Conservation (phyloP, 2,888 invertebrate genomes). For the Conistra vaccinii region DNA sequence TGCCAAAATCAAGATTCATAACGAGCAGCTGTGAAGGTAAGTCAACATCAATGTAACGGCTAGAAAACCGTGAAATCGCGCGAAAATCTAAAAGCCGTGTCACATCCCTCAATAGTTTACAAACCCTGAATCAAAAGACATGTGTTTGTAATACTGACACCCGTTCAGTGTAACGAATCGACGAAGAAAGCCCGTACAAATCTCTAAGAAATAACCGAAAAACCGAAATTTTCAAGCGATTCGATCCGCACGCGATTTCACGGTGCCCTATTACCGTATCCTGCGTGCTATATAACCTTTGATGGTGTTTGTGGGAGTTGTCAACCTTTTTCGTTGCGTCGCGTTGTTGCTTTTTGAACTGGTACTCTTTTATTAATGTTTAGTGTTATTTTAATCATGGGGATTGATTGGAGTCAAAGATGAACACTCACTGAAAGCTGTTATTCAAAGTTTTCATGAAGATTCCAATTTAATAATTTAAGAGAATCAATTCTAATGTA, state of each 20-base stretch:
- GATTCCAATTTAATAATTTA: not conserved
- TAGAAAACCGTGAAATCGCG: slow-evolving; percentile 86
- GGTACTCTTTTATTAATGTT: not conserved
- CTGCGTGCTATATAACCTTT: slow-evolving; percentile 71
- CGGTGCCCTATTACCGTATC: slow-evolving; percentile 85
- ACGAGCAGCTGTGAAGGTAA: slow-evolving; percentile 90
- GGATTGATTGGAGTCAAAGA: not conserved
- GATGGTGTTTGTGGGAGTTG: slow-evolving; percentile 50
- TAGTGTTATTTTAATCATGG: not conserved
- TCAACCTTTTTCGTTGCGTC: slow-evolving; percentile 48
- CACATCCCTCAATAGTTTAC: slow-evolving; percentile 80
- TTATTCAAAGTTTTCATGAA: too few species aligned
- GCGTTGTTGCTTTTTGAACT: not conserved
- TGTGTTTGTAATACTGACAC: slow-evolving; percentile 90
- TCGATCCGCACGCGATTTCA: slow-evolving; percentile 88
- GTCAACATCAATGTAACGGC: slow-evolving; percentile 91
- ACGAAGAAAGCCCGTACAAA: slow-evolving; percentile 91
- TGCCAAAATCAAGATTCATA: slow-evolving; percentile 70
- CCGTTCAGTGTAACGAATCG: slow-evolving; percentile 88
- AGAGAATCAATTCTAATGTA: not conserved
- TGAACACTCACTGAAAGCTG: rapidly evolving
- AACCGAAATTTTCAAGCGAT: slow-evolving; percentile 91
- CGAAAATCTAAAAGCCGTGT: slow-evolving; percentile 88
- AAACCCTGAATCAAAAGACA: slow-evolving; percentile 86
- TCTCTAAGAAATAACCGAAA: slow-evolving; percentile 91